Base-by-base conservation (phyloP, 2,888 invertebrate species). In the Dynastes tityus region DNA sequence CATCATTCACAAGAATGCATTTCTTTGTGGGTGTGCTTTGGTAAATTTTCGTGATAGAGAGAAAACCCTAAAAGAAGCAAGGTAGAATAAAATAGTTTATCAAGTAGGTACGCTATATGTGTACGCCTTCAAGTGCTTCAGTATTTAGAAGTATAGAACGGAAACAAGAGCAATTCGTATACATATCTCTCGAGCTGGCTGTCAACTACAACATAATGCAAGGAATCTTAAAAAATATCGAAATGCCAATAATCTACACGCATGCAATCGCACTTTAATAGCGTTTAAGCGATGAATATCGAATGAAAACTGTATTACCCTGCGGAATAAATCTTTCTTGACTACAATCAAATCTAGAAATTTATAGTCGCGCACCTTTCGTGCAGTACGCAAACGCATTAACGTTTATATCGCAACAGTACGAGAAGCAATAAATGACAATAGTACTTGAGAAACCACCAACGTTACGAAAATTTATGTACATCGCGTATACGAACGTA, bases 391-490 rank as follows among this genome's bases (percentile, higher is more conserved):
- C 37, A 22, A 29, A 40, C 40, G 27, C 40, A 73, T 73, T 73
- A 22, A 58, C 55, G 73, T 58, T 58, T 37, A 70, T 70, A 70
- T 70, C 22, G 58, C 58, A 16, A 40, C 16, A 73, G 55, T 55
- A 40, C 58, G 9, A 37, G 58, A 27, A 40, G 73, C 37, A 37
- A 37, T 58, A 73, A 73, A 73, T 5, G 58, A 55, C 55, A 73
- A 73, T 58, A 71, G 9, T 22, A 61, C 58, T 73, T 40, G 73
- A 40, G 40, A 73, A 58, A 45, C 73, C 58, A 73, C 73, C 58
- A 58, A 73, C 73, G 58, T 73, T 58, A 73, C 58, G 58, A 73
- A 73, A 58, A 55, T 73, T 73, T 71, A 55, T 68, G 68, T 68
- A 51, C 51, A n/a, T 8, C 58, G 55, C 55, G n/a, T 58, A 73